phyloP scores from a whole-genome alignment of 2,797 vertebrate genomes.

The Lepus townsendii region DNA sequence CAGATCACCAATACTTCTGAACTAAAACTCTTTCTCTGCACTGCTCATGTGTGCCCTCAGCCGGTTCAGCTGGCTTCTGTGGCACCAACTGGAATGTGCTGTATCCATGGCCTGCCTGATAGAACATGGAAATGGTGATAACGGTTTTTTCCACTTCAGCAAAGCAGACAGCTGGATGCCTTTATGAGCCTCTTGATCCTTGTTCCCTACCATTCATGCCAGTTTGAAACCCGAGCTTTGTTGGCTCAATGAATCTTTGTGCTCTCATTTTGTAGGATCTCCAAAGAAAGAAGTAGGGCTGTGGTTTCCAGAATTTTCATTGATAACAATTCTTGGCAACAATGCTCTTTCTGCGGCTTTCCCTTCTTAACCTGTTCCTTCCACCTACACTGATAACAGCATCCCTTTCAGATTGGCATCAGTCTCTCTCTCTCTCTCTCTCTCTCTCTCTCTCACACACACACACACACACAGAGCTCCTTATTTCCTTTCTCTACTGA shows the following conservation, averaged over 20 bases:
- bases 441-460: not conserved
- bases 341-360: slow-evolving; percentile 19
- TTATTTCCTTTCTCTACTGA: slow-evolving; percentile 24
- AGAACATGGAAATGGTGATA: slow-evolving; percentile 40
- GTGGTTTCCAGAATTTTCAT: slow-evolving; percentile 68
- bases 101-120: not conserved
- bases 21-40: slow-evolving; percentile 7
- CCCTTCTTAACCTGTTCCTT: slow-evolving; percentile 36
- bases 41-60: not conserved
- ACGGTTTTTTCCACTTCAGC: slow-evolving; percentile 54
- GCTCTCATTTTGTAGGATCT: slow-evolving; percentile 59
- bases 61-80: slow-evolving; percentile 38
- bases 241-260: slow-evolving; percentile 64
- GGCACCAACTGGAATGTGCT: not conserved
- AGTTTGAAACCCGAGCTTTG: slow-evolving; percentile 33
- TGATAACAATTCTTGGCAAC: slow-evolving; percentile 58
- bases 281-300: slow-evolving; percentile 43
- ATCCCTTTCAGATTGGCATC: slow-evolving; percentile 27
- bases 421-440: not conserved
- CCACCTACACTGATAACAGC: not conserved
- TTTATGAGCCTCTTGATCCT: slow-evolving; percentile 27
- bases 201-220: not conserved
- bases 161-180: slow-evolving; percentile 57
- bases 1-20: slow-evolving; percentile 7
- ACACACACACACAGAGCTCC: not conserved